Evolutionary conservation across 2,888 invertebrate species (phyloP).

Genomic region (Coenonympha glycerion): DNA sequence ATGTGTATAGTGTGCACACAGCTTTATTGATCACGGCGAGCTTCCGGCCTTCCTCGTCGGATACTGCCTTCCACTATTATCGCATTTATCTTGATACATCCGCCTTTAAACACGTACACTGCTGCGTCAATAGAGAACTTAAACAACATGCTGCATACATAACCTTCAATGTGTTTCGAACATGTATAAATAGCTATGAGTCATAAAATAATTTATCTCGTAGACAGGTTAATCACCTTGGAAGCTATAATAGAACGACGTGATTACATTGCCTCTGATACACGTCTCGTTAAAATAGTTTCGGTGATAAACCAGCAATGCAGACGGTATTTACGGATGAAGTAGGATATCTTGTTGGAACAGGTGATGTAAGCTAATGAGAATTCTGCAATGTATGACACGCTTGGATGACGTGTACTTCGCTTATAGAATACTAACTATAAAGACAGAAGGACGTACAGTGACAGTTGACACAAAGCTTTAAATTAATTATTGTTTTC

Average conservation of each 20-base stretch:
- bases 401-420: neutral
- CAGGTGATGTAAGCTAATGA: neutral
- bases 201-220: neutral
- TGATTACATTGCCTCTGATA: neutral
- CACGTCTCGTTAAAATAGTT: neutral
- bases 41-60: slow-evolving; percentile 24
- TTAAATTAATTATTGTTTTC: no score
- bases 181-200: neutral
- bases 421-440: no score
- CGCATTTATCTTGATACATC: neutral
- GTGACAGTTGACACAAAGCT: no score
- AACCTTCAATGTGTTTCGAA: neutral
- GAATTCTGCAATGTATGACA: neutral
- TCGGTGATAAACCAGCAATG: neutral
- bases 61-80: slow-evolving; percentile 16
- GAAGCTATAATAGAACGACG: neutral
- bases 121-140: neutral
- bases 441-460: no score
- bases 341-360: neutral
- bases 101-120: neutral
- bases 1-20: slow-evolving; percentile 17
- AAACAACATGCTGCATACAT: neutral
- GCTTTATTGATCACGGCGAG: slow-evolving; percentile 21
- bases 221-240: slow-evolving; percentile 9
- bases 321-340: neutral